Conservation (phyloP, 35 echinoderm and acorn worm genomes). For the Apostichopus japonicus region DNA sequence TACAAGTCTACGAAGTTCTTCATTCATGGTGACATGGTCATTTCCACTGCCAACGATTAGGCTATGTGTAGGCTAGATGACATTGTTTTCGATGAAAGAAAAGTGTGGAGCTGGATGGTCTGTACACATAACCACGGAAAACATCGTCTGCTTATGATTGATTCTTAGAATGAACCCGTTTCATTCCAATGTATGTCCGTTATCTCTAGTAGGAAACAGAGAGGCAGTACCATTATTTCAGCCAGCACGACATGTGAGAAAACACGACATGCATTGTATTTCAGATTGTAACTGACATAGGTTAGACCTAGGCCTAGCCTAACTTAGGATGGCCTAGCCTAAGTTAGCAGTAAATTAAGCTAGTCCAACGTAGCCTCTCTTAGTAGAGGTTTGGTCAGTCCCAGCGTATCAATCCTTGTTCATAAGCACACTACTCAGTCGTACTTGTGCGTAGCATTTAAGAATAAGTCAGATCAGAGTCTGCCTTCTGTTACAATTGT, state of each 20-base stretch:
- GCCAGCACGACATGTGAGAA: neutral
- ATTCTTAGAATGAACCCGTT: neutral
- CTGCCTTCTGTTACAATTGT: too few relatives aligned
- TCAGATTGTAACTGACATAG: neutral
- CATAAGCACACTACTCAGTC: too few relatives aligned
- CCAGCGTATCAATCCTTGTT: too few relatives aligned
- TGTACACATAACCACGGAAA: neutral
- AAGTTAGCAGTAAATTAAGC: too few relatives aligned
- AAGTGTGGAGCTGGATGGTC: neutral
- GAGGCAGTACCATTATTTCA: neutral
- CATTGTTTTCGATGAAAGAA: neutral
- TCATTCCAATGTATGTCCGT: neutral
- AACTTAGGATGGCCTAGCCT: neutral
- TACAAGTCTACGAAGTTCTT: too few relatives aligned
- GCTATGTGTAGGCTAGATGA: neutral
- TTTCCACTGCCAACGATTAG: too few relatives aligned
- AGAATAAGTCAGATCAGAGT: too few relatives aligned
- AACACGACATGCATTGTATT: neutral
- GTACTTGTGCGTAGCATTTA: too few relatives aligned
- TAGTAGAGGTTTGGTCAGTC: too few relatives aligned
- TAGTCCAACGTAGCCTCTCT: too few relatives aligned
- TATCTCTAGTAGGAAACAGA: neutral
- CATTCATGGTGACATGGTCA: too few relatives aligned
- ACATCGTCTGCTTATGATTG: neutral
- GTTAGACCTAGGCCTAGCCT: neutral